Evolutionary conservation across 2,888 invertebrate genomes (phyloP), one percentile per base, ranked within the genome.

Genomic region (Psococerastis gibbosa): DNA sequence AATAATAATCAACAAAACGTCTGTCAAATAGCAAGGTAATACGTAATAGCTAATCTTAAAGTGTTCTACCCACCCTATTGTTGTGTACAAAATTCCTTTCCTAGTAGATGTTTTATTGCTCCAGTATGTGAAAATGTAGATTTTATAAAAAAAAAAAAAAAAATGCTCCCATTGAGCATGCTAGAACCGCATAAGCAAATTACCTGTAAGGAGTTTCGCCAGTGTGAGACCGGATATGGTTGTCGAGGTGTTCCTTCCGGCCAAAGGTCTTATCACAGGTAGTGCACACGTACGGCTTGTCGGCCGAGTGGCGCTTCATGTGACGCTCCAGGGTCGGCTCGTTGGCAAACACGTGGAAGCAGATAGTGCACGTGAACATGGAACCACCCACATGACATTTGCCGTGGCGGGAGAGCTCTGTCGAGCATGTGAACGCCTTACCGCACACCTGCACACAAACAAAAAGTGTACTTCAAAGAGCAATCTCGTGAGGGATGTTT

Each of bases 191-290:
- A 46, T 35, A 20, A 20, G 23, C 18, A 34, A 20, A 20, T 43
- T 33, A 70, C 71, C 71, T 69, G 61, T 82, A 82, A 2, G 83
- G 82, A 20, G 82, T 83, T 62, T 82, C 83, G 42, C 83, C 83
- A 42, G 83, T 83, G 59, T 78, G 84, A 62, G 82, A 78, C 48
- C 81, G 69, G 2, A 80, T 76, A 55, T 85, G 85, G 61, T 83
- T 84, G 62, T 83, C 82, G 50, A 85, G 68, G 59, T 87, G 85
- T 58, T 85, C 85, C 60, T 85, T 85, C 45, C 85, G 70, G 9
- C 83, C 82, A 62, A 87, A 87, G 20, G 80, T 78, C 61, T 85
- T 85, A 51, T 81, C 82, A 62, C 85, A 87, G 55, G 80, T 78
- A 16, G 79, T 75, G 63, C 85, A 85, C 48, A 78, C 79, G 57